These are phyloP conservation scores for Erebia palarica DNA, from an alignment of 2,888 invertebrate genomes.

Conservation along the genomic window DNA sequence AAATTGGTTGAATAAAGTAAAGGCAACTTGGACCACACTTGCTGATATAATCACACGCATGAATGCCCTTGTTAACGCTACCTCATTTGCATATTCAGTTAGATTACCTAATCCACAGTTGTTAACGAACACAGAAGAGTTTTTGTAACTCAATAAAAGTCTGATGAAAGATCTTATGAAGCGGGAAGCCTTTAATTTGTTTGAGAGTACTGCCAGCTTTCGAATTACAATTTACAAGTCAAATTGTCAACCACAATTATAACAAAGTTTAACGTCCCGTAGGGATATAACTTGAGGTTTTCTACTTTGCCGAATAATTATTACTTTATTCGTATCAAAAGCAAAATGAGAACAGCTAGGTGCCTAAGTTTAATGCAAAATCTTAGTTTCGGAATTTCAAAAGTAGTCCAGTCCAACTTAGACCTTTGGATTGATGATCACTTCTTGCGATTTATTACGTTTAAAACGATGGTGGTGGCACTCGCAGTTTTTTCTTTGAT, in stretches of 20 bases:
- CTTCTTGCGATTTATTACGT: too few relatives aligned
- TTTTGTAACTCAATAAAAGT: slow-evolving; percentile 21
- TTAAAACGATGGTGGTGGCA: too few relatives aligned
- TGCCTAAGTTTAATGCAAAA: too few relatives aligned
- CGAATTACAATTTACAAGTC: slow-evolving; percentile 23
- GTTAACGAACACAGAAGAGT: slow-evolving; percentile 15
- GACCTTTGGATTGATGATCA: too few relatives aligned
- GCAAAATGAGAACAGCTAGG: too few relatives aligned
- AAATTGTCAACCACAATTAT: slow-evolving; percentile 24
- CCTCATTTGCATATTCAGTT: slow-evolving; percentile 3
- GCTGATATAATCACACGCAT: not conserved
- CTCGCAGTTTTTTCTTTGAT: too few relatives aligned
- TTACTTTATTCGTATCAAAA: too few relatives aligned
- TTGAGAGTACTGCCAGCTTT: slow-evolving; percentile 16
- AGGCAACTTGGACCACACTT: not conserved
- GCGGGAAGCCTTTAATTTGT: slow-evolving; percentile 23
- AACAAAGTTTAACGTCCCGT: slow-evolving; percentile 9
- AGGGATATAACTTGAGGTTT: slow-evolving; percentile 8
- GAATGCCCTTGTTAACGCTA: not conserved
- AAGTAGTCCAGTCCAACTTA: too few relatives aligned
- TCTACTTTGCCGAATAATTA: too few relatives aligned
- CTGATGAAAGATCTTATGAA: slow-evolving; percentile 6
- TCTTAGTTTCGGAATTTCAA: too few relatives aligned
- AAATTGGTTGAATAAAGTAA: not conserved
- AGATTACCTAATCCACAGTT: not conserved